Base-by-base conservation (phyloP, 2,797 vertebrate species). In the Coranthus polyacanthus region DNA sequence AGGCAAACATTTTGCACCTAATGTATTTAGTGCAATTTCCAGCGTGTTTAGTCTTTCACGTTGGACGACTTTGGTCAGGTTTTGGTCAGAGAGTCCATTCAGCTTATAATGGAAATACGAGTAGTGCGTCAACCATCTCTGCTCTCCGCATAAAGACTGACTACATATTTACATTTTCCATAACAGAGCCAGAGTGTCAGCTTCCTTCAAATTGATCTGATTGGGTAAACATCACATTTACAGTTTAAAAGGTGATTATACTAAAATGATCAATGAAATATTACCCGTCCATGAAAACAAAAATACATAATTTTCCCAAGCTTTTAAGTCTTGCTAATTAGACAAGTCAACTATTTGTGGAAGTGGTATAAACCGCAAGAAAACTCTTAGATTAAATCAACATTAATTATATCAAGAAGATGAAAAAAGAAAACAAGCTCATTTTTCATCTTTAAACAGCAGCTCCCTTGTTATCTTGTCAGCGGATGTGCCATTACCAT, bases 371-470 rank as follows among this genome's bases (percentile, higher is more conserved):
- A 75, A 47, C 15, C 15, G 62, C 58, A 69, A 50, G 4, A 6
- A 49, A 60, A 67, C 60, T 41, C 26, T 34, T 6, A 59, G 58
- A 79, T 81, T 32, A 53, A 21, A 78, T 78, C 39, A 75, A 84
- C 68, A 86, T 84, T 61, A 83, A 82, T 86, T 77, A 76, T 75
- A 81, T 84, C 39, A 45, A 41, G 42, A 29, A 52, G 52, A 69
- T 56, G 24, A 70, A 80, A 75, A 64, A 68, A 38, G 46, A 79
- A 81, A 81, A 78, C 51, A 74, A 75, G 68, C 47, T 45, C 55
- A 85, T 89, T 84, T 80, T 78, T 89, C 85, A 88, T 88, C 75
- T 80, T 89, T 87, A 84, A 73, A 69, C 72, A 75, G 57, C 45
- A 42, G 57, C 52, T 70, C 58, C 42, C 75, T 74, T 76, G 78